These are phyloP conservation scores for Natator depressus DNA, from an alignment of 2,113 vertebrate species.

Conservation along the genomic window DNA sequence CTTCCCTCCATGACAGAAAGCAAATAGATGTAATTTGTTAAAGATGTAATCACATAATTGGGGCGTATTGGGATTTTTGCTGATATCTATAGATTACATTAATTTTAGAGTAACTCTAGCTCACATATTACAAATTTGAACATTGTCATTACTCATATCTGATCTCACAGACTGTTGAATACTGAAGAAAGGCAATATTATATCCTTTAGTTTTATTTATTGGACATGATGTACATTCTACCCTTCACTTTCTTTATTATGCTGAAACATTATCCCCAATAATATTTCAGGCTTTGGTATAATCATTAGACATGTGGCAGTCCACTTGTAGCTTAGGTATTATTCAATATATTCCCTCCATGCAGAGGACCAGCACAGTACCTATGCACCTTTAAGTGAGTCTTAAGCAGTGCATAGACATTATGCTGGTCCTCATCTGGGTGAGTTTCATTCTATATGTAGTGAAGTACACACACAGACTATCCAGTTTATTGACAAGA, in stretches of 20 bases:
- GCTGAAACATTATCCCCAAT: background rate
- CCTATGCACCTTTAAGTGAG: background rate
- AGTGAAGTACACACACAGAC: background rate
- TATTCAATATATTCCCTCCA: background rate
- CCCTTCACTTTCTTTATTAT: conserved; percentile 10
- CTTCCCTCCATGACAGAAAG: background rate
- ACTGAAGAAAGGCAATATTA: conserved; percentile 2
- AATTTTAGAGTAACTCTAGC: conserved; percentile 6
- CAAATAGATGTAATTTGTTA: conserved; percentile 18
- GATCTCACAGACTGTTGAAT: background rate
- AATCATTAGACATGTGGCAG: background rate
- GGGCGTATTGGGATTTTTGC: background rate
- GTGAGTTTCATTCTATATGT: background rate
- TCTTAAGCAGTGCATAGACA: background rate
- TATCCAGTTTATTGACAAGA: background rate
- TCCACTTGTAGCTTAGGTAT: background rate
- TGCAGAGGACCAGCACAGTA: background rate
- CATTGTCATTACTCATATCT: background rate
- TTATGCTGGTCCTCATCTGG: background rate
- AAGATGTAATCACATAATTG: conserved; percentile 13
- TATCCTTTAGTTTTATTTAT: conserved; percentile 18
- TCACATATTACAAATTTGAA: conserved; percentile 20
- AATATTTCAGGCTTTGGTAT: background rate
- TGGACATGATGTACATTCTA: background rate
- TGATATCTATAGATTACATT: background rate